Percentiles rank a stretch among this genome's conserved stretches.
Conservation (phyloP, 2,888 invertebrate genomes). For the Drosophila gaucha region DNA sequence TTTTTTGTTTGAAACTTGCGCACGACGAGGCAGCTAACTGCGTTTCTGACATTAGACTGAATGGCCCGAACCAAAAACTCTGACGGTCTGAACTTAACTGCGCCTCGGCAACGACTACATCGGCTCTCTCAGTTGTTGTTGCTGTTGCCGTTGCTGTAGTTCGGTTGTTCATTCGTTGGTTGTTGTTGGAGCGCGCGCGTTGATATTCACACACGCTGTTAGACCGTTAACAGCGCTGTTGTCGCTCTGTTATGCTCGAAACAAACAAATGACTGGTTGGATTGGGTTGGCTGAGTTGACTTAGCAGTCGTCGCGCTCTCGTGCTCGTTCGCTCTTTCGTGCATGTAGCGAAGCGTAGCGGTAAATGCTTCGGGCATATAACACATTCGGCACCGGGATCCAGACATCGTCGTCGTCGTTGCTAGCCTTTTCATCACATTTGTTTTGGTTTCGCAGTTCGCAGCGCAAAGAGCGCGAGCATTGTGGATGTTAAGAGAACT, state of each 20-base stretch:
- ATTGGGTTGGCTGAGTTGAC: conserved; percentile 33
- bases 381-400: conserved; percentile 44
- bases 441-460: conserved; percentile 82
- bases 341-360: conserved; percentile 63
- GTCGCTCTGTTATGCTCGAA: conserved; percentile 33
- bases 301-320: conserved; percentile 38
- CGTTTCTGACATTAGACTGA: conserved; percentile 84
- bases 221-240: conserved; percentile 46
- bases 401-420: conserved; percentile 22
- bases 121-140: conserved; percentile 21
- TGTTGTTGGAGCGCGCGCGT: conserved; percentile 15
- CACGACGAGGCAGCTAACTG: conserved; percentile 83
- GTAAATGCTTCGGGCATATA: conserved; percentile 44
- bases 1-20: conserved; percentile 72
- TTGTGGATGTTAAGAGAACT: conserved; percentile 68
- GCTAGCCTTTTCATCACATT: conserved; percentile 72
- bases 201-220: conserved; percentile 40
- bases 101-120: conserved; percentile 29
- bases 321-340: conserved; percentile 45
- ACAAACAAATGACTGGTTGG: conserved; percentile 62
- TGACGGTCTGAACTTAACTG: conserved; percentile 67
- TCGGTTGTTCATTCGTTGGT: conserved; percentile 1
- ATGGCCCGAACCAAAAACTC: conserved; percentile 67
- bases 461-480: conserved; percentile 21
- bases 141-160: conserved; percentile 5